Conservation (phyloP, 2,888 invertebrate species). For the Hyles lineata region DNA sequence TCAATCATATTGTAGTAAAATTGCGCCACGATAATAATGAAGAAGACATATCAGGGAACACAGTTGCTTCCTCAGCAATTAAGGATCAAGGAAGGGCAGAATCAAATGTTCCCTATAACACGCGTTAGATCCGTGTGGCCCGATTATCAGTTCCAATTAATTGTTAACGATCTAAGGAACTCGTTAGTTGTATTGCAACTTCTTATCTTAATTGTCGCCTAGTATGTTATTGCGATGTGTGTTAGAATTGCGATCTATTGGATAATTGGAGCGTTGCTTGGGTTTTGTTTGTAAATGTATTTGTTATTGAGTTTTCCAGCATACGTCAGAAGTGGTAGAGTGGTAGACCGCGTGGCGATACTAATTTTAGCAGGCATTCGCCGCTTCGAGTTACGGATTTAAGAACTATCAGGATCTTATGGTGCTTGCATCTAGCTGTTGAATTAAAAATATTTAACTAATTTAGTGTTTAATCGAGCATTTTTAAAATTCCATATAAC, state of each 20-base stretch:
- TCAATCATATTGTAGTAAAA: too few relatives aligned
- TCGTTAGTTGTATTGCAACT: constrained; percentile 50
- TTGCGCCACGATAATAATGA: too few relatives aligned
- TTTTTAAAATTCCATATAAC: not conserved
- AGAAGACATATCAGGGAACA: too few relatives aligned
- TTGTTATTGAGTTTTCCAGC: not conserved
- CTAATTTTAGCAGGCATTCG: too few relatives aligned
- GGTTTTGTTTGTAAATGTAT: not conserved
- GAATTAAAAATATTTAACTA: too few relatives aligned
- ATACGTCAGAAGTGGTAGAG: too few relatives aligned
- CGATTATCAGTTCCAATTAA: constrained; percentile 55
- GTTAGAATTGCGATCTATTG: not conserved
- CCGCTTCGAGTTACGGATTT: too few relatives aligned
- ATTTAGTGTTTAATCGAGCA: too few relatives aligned
- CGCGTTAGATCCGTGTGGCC: constrained; percentile 36
- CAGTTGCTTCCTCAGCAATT: not conserved
- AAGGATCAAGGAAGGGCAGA: not conserved
- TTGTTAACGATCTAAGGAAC: constrained; percentile 50
- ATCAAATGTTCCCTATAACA: constrained; percentile 31
- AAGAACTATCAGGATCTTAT: too few relatives aligned
- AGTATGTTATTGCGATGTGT: constrained; percentile 6
- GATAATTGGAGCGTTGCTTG: not conserved
- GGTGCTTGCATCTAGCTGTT: too few relatives aligned
- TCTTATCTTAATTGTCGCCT: constrained; percentile 40
- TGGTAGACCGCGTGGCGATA: too few relatives aligned